A percentile compares a stretch with the other conserved stretches of the same genome.
These are phyloP conservation scores for Raphicerus campestris DNA, from an alignment of 2,113 vertebrate species.

Conservation along the genomic window DNA sequence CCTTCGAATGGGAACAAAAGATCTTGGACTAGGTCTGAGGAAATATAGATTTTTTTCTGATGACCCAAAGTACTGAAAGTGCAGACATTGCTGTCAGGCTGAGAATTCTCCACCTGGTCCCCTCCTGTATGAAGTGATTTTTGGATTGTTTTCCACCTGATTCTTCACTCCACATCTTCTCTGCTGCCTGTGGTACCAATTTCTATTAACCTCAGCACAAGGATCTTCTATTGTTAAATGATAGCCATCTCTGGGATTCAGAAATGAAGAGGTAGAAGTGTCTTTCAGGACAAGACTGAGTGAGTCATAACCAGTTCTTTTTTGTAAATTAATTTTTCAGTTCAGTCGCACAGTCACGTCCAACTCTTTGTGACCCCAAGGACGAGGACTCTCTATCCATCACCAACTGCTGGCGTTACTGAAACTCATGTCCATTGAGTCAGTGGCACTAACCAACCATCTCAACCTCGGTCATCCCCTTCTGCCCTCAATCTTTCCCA, in stretches of 20 bases:
- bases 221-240: background rate
- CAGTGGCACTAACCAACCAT: background rate
- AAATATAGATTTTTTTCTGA: background rate
- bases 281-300: background rate
- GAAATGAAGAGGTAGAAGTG: background rate
- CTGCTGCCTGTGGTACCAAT: background rate
- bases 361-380: background rate
- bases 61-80: background rate
- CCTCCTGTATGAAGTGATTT: background rate
- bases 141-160: background rate
- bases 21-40: background rate
- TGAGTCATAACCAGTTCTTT: background rate
- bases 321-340: background rate
- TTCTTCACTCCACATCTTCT: background rate
- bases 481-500: background rate
- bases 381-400: background rate
- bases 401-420: background rate
- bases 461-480: background rate
- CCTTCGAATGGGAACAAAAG: background rate
- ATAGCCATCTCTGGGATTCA: background rate
- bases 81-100: background rate
- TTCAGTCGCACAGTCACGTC: rapidly evolving
- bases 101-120: background rate
- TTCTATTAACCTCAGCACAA: background rate
- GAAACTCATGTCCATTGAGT: background rate